Evolutionary conservation across 2,797 vertebrate species (phyloP).

Genomic region (Siniperca undulata): DNA sequence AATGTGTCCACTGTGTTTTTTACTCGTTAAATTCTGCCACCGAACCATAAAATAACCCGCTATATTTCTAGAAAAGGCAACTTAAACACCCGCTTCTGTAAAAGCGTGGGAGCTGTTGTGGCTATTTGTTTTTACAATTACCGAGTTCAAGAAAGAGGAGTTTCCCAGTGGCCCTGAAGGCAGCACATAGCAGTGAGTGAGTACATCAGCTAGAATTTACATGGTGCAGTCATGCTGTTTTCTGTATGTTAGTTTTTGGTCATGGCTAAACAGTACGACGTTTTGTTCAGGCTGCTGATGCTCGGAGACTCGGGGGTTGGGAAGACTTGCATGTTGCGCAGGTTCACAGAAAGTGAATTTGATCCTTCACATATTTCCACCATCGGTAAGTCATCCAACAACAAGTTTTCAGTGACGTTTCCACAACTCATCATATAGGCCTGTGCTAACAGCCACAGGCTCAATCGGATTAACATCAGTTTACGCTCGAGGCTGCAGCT

Average conservation of each 20-base stretch:
- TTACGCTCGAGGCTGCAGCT: neutral
- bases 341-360: slow-evolving; percentile 95
- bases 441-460: neutral
- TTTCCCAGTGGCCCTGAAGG: slow-evolving; percentile 44
- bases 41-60: accelerated
- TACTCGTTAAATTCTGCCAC: neutral
- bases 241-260: slow-evolving; percentile 41
- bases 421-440: neutral
- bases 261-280: slow-evolving; percentile 97
- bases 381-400: slow-evolving; percentile 88
- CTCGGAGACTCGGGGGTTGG: slow-evolving; percentile 96
- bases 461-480: neutral
- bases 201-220: slow-evolving; percentile 20
- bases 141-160: accelerated
- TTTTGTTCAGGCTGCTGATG: slow-evolving; percentile 92
- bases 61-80: accelerated
- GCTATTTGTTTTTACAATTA: too few species aligned
- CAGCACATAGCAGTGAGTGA: slow-evolving; percentile 14
- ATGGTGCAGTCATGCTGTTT: slow-evolving; percentile 40
- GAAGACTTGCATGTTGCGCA: slow-evolving; percentile 94
- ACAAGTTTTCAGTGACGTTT: slow-evolving; percentile 37
- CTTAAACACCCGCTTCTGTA: neutral
- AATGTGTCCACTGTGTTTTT: neutral
- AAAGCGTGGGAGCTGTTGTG: accelerated
- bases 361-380: slow-evolving; percentile 94